Percentiles rank a stretch among this genome's conserved stretches.
Conservation (phyloP, 23 tunicate species). For the Oikopleura dioica region DNA sequence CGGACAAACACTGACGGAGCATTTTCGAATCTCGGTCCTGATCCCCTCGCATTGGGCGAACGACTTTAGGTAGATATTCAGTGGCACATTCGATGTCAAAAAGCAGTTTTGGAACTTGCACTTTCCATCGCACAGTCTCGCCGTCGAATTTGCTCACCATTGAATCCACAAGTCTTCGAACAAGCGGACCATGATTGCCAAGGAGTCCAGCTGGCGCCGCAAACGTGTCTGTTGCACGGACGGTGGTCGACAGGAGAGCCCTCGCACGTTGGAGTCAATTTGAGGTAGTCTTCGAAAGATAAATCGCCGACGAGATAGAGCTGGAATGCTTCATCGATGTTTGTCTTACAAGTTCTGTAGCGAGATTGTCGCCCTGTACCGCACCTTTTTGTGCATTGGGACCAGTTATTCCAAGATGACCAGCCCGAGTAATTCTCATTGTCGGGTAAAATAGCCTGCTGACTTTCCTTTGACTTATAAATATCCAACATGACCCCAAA, state of each 20-base stretch:
- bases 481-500: too few relatives aligned
- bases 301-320: neutral
- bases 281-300: neutral
- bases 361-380: neutral
- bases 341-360: neutral
- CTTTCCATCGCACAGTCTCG: neutral
- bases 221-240: neutral
- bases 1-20: neutral
- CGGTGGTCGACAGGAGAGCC: neutral
- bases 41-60: neutral
- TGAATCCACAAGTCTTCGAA: neutral
- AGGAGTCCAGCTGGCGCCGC: neutral
- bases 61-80: neutral
- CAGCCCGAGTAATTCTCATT: too few relatives aligned
- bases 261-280: neutral
- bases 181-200: neutral
- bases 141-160: neutral
- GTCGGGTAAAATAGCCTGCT: too few relatives aligned
- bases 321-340: neutral
- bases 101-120: neutral
- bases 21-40: neutral
- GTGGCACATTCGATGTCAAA: neutral
- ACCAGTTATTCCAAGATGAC: neutral
- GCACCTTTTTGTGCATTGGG: neutral
- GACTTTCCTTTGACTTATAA: too few relatives aligned